Base-by-base conservation (phyloP, 2,113 vertebrate genomes). In the Tenrec ecaudatus region DNA sequence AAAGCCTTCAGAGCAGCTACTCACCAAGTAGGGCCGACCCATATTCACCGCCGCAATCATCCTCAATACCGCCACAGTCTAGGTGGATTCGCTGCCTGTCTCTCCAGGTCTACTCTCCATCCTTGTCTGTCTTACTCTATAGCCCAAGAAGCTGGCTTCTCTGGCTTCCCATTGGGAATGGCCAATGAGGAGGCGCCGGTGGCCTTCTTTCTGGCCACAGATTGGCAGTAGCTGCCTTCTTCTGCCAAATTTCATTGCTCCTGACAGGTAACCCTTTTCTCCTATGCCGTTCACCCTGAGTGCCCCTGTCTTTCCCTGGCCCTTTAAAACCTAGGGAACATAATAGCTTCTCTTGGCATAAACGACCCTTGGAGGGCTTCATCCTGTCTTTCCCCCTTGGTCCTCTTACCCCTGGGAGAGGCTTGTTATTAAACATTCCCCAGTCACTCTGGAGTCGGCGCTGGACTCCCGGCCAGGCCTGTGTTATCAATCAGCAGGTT, bases 231-330 rank as follows among this genome's bases (percentile, higher is more conserved):
- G 19, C 31, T 57, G 14, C 1, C 1, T 27, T 77, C 79, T 25
- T 75, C n/a, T 71, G 38, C 69, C 4, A 2, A 23, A 73, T 25
- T 25, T 17, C 25, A 31, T 2, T 20, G n/a, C 22, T 43, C 17
- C 29, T 20, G 11, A 31, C 43, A 4, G 6, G 16, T 16, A 78
- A 11, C 20, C 14, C 11, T 38, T 2, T 81, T 23, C 31, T 1
- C 0, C 0, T 29, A 33, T 3, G 1, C 15, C 6, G 29, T 10
- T 11, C 10, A 16, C 19, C 2, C 38, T 64, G 57, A 2, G 17
- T 12, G 64, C 22, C 12, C 47, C 16, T 0, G 6, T 29, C 7
- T n/a, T 20, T n/a, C 27, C 33, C 33, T 75, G 64, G n/a, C 33
- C 25, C 60, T 71, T 81, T 6, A 27, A 73, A 38, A 33, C 16